Evolutionary conservation across 2,888 invertebrate genomes (phyloP).

Genomic region (Cataglyphis livida): DNA sequence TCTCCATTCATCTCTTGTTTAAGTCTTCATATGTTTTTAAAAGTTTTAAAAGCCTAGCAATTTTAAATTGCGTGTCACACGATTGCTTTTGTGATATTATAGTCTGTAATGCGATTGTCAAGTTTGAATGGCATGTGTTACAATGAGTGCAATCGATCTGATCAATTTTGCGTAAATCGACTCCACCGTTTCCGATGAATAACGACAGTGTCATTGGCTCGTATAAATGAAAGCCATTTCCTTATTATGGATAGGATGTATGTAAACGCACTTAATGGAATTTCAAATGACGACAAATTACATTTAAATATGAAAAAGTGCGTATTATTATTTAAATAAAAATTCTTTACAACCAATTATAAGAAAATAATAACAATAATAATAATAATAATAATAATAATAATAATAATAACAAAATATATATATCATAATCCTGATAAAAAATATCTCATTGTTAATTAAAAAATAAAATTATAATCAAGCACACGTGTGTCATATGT

Average conservation of each 20-base stretch:
- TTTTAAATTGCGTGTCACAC: neutral
- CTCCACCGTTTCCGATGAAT: constrained; percentile 22
- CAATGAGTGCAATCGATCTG: constrained; percentile 40
- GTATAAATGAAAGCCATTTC: constrained; percentile 29
- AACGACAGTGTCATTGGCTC: constrained; percentile 40
- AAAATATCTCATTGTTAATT: neutral
- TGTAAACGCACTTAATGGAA: neutral
- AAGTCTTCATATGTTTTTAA: neutral
- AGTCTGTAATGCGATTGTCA: constrained; percentile 1
- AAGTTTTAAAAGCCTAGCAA: neutral
- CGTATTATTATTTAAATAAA: neutral
- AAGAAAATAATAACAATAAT: no score
- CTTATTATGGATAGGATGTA: neutral
- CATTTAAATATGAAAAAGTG: constrained; percentile 5
- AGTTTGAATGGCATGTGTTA: constrained; percentile 9
- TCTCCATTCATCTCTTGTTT: neutral
- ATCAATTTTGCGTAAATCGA: constrained; percentile 52
- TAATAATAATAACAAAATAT: neutral
- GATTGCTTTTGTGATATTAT: neutral
- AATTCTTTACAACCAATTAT: neutral
- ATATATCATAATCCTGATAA: neutral
- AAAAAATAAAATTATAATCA: neutral
- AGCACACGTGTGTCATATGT: neutral
- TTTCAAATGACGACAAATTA: neutral
- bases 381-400: no score